Evolutionary conservation across 2,888 invertebrate genomes (phyloP).

Genomic region (Chrysodeixis includens): DNA sequence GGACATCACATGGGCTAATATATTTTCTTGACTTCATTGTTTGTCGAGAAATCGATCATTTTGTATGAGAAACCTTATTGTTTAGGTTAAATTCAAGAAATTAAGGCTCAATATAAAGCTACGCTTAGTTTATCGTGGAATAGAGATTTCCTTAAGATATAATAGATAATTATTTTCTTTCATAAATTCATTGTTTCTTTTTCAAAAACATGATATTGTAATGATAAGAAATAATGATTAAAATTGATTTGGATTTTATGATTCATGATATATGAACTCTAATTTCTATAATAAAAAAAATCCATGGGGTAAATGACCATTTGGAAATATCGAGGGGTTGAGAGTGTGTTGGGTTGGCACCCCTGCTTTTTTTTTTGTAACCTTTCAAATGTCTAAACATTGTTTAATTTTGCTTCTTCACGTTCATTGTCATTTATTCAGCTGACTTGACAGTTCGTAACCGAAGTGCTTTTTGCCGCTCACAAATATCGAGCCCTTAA

Average conservation of each 20-base stretch:
- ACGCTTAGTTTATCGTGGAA: background rate
- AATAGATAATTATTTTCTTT: background rate
- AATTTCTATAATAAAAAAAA: background rate
- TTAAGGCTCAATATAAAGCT: constrained; percentile 15
- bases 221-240: background rate
- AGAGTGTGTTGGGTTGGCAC: constrained; percentile 24
- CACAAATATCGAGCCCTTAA: constrained; percentile 39
- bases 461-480: constrained; percentile 42
- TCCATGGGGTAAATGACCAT: background rate
- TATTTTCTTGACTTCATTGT: constrained; percentile 76
- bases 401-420: constrained; percentile 80
- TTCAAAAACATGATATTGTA: too few relatives aligned
- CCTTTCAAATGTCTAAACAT: constrained; percentile 59
- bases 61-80: constrained; percentile 58
- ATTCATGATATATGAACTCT: background rate
- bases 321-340: constrained; percentile 36
- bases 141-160: constrained; percentile 10
- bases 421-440: constrained; percentile 77
- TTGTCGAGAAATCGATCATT: constrained; percentile 72
- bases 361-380: constrained; percentile 58
- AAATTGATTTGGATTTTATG: background rate
- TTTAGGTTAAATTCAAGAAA: constrained; percentile 18
- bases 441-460: constrained; percentile 76
- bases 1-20: constrained; percentile 73
- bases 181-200: too few relatives aligned